A percentile compares a stretch with the other conserved stretches of the same genome.
These are phyloP conservation scores for Dipus sagitta DNA, from an alignment of 2,797 vertebrate species.

Conservation along the genomic window DNA sequence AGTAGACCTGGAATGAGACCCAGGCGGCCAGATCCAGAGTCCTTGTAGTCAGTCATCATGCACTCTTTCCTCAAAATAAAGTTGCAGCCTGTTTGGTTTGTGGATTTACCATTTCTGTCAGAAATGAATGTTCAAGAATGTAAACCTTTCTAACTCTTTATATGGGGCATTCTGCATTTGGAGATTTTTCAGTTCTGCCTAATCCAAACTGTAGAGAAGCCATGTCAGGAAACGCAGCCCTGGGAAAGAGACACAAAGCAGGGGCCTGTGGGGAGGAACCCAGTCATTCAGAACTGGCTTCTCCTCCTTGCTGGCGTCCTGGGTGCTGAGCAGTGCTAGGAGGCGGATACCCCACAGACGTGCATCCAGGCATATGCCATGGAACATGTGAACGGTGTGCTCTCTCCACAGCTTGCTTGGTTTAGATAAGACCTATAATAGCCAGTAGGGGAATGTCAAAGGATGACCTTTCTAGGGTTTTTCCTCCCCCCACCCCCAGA, in stretches of 20 bases:
- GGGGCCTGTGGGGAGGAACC: too few species aligned
- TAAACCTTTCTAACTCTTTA: neutral
- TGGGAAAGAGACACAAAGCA: neutral
- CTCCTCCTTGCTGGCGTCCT: neutral
- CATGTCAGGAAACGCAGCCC: neutral
- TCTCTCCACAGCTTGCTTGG: neutral
- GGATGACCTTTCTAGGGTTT: neutral
- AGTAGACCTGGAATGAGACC: neutral
- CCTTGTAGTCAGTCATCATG: neutral
- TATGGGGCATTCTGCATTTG: neutral
- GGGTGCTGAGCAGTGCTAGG: neutral
- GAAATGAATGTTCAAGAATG: neutral
- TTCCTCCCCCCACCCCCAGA: too few species aligned
- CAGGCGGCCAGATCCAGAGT: neutral
- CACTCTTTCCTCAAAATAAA: neutral
- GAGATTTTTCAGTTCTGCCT: neutral
- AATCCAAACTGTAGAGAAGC: neutral
- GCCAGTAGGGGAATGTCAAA: neutral
- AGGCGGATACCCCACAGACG: neutral
- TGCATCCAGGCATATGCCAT: neutral
- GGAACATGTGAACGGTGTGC: fast-evolving
- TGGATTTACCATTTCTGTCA: neutral
- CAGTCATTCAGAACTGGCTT: neutral
- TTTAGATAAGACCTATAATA: neutral
- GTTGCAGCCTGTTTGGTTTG: neutral